Base-by-base conservation (phyloP, 2,797 vertebrate species). In the Acrocephalus scirpaceus region DNA sequence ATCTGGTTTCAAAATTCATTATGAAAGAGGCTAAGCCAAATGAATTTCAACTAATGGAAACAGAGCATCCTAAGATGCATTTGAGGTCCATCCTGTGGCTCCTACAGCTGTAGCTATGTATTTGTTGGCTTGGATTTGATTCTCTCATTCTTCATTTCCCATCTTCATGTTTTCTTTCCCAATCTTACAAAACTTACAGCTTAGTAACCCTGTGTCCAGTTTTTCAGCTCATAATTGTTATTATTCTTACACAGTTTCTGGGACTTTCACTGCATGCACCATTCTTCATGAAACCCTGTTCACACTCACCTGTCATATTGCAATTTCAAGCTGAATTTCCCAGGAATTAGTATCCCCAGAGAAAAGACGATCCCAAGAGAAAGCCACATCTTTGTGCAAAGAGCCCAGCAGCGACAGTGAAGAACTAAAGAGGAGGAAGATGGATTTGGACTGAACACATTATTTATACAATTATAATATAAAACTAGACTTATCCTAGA, bases 301-400 rank as follows among this genome's bases (percentile, higher is more conserved):
- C 44, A 73, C 21, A 96, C 96, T 96, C 82, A 94, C 92, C 95
- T 22, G 3, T 96, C 58, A 72, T 95, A 94, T 5, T 76, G 84
- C 56, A 90, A 44, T 79, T 91, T 88, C 91, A 78, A 62, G 94
- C 85, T 75, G 73, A 90, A 65, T 57, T 82, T 92, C 90, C 93
- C 96, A 81, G 94, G 91, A 92, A 95, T 92, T 54, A 96, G 58
- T 36, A 70, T 78, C 42, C 88, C 97, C 72, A 97, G 71, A 78
- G 80, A 90, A 71, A 92, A 93, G 44, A 70, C 27, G 44, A 93
- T 94, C 48, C 70, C 34, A 70, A 95, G 67, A 82, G 94, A 86
- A 95, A 94, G 50, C 89, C 56, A 61, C 96, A 97, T 97, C 50
- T 86, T 93, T 86, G 47, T 88, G 57, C 45, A 27, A 34, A 88